Evolutionary conservation across 2,797 vertebrate genomes (phyloP).

Genomic region (Synaphobranchus kaupii): DNA sequence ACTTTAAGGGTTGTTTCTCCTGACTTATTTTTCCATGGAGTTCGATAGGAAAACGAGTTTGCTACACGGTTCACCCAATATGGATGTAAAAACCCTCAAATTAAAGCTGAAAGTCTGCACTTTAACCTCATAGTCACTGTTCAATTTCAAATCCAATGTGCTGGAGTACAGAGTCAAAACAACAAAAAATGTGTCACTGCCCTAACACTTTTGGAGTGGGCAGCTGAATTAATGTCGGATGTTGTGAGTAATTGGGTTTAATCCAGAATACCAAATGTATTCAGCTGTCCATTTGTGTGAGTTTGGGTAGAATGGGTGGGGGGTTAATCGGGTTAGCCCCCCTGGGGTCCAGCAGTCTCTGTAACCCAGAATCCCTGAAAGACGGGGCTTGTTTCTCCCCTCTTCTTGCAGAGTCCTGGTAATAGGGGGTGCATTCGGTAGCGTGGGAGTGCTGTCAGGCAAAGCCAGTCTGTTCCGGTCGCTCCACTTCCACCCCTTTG

Average conservation of each 20-base stretch:
- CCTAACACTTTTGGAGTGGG: not conserved
- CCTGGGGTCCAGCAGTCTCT: not conserved
- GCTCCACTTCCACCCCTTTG: not conserved
- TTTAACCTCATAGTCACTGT: too few relatives aligned
- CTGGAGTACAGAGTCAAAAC: too few relatives aligned
- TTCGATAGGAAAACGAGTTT: too few relatives aligned
- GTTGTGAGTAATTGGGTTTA: not conserved
- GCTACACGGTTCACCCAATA: too few relatives aligned
- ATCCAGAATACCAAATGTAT: slow-evolving; percentile 16
- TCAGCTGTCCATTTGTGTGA: not conserved
- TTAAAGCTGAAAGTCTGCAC: too few relatives aligned
- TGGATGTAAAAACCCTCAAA: too few relatives aligned
- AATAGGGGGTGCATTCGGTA: not conserved
- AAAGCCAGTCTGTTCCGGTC: not conserved
- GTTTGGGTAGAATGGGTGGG: not conserved
- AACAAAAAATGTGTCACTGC: too few relatives aligned
- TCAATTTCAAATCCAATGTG: too few relatives aligned
- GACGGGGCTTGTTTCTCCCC: not conserved
- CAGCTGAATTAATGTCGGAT: slow-evolving; percentile 1
- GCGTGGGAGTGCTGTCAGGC: not conserved
- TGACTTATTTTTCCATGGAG: too few relatives aligned
- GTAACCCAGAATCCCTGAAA: not conserved
- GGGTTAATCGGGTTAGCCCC: slow-evolving; percentile 7
- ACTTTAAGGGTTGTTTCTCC: too few relatives aligned
- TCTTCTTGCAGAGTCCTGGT: not conserved